Conservation (phyloP, 2,113 vertebrate genomes). For the Vulpes lagopus region DNA sequence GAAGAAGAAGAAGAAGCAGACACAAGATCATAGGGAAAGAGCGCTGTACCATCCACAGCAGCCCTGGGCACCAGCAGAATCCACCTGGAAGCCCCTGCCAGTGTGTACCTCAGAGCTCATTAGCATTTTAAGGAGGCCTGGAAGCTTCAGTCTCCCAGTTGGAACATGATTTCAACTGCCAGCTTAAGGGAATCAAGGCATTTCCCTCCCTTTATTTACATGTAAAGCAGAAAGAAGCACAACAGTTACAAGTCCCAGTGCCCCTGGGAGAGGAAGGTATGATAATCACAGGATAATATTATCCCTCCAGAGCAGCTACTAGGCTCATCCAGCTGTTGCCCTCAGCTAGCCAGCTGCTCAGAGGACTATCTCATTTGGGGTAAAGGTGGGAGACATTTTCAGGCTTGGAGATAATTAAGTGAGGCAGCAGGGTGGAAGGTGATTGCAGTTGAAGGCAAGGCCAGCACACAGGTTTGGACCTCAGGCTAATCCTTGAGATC, state of each 20-base stretch:
- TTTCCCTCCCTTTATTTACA: slow-evolving; percentile 67
- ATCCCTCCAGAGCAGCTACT: background rate
- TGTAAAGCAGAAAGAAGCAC: slow-evolving; percentile 63
- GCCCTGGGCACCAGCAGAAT: slow-evolving; percentile 32
- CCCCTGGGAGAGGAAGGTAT: slow-evolving; percentile 38
- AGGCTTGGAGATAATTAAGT: background rate
- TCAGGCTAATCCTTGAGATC: background rate
- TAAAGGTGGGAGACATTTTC: background rate
- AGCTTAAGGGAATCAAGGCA: slow-evolving; percentile 70
- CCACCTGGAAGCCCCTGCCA: slow-evolving; percentile 20
- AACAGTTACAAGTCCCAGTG: slow-evolving; percentile 48
- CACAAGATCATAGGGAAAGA: background rate
- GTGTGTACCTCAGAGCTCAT: slow-evolving; percentile 69
- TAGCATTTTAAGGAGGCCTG: slow-evolving; percentile 77
- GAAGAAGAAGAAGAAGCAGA: background rate
- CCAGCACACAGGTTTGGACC: background rate
- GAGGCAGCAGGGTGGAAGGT: background rate
- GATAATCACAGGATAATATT: slow-evolving; percentile 35
- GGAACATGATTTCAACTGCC: slow-evolving; percentile 65
- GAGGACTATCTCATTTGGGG: background rate
- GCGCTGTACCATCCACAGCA: background rate
- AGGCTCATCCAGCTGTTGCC: background rate
- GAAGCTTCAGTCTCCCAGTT: slow-evolving; percentile 48
- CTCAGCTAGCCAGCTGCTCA: background rate
- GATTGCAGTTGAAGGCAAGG: background rate